phyloP scores from a whole-genome alignment of 2,113 vertebrate species.

The Megatriorchis doriae region DNA sequence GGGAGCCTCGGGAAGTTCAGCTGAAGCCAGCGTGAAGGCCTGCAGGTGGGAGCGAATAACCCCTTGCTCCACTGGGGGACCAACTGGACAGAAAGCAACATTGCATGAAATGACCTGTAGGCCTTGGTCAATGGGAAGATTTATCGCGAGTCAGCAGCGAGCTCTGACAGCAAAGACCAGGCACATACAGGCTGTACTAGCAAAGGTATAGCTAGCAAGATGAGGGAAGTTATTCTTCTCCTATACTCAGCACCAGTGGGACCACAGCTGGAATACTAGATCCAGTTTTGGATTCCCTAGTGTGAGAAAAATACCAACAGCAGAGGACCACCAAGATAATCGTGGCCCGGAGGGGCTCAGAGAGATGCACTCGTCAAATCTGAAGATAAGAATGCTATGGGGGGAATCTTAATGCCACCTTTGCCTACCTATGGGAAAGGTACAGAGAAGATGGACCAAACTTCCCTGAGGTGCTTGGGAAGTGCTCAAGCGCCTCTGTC shows the following conservation, averaged over 20 bases:
- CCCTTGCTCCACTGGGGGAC: not conserved
- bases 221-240: not conserved
- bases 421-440: not conserved
- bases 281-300: not conserved
- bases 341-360: not conserved
- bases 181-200: not conserved
- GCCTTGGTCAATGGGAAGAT: not conserved
- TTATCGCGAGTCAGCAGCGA: not conserved
- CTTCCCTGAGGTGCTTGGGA: not conserved
- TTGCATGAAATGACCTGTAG: not conserved
- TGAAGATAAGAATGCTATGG: not conserved
- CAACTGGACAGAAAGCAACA: not conserved
- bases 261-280: not conserved
- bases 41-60: not conserved
- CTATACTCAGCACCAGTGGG: not conserved
- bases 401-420: not conserved
- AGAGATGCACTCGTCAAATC: not conserved
- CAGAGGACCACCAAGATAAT: not conserved
- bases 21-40: not conserved
- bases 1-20: not conserved
- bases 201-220: not conserved
- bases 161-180: not conserved
- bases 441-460: not conserved
- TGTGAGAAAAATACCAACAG: not conserved
- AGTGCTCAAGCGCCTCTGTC: not conserved